Conservation (phyloP, 2,113 vertebrate species). For the Hiodon tergisus region DNA sequence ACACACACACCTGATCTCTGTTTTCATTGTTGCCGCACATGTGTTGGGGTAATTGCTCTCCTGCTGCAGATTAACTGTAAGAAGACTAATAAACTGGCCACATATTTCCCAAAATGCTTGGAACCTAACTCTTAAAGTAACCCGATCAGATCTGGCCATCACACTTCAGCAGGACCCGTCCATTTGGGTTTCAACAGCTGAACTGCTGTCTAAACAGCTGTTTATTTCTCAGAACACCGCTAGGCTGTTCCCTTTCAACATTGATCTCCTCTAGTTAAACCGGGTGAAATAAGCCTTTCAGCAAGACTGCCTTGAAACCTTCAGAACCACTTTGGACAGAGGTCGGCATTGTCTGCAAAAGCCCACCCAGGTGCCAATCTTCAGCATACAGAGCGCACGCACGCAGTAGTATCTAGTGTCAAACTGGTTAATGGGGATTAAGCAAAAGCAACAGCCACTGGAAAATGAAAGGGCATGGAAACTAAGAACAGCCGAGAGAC, state of each 20-base stretch:
- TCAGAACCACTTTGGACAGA: too few relatives aligned
- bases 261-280: not conserved
- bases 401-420: too few relatives aligned
- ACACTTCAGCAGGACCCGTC: not conserved
- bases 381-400: too few relatives aligned
- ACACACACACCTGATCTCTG: not conserved
- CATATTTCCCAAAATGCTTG: not conserved
- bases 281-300: not conserved
- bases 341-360: too few relatives aligned
- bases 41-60: too few relatives aligned
- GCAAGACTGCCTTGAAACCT: too few relatives aligned
- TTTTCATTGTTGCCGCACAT: not conserved
- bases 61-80: not conserved
- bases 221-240: not conserved
- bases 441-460: not conserved
- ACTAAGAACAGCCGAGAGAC: not conserved
- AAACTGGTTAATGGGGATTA: too few relatives aligned
- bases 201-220: not conserved
- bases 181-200: not conserved
- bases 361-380: too few relatives aligned
- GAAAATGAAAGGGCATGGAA: not conserved
- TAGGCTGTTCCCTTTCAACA: not conserved
- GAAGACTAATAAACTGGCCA: not conserved
- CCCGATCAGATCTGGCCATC: too few relatives aligned
- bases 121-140: not conserved